Percentiles rank a stretch among this genome's conserved stretches.
These are phyloP conservation scores for Nomada ferruginata DNA, from an alignment of 2,888 invertebrate species.

Conservation along the genomic window DNA sequence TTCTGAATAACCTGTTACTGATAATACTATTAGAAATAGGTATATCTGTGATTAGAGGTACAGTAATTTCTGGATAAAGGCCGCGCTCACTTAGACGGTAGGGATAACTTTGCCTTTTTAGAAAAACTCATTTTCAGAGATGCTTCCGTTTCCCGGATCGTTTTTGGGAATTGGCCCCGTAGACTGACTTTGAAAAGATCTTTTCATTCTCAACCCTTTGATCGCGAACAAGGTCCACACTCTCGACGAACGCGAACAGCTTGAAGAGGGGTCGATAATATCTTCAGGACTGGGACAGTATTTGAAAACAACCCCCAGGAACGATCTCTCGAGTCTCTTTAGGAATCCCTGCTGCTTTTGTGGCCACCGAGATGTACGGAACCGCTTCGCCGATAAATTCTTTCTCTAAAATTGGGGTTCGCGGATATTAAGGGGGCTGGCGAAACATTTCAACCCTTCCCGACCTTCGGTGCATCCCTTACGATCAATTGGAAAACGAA, in stretches of 20 bases:
- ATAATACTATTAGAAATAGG: neutral
- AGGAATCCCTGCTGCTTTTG: conserved; percentile 41
- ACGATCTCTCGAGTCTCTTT: conserved; percentile 52
- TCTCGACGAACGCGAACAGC: conserved; percentile 62
- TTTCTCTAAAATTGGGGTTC: conserved; percentile 71
- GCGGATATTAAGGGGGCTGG: conserved; percentile 37
- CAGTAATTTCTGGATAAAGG: too few relatives aligned
- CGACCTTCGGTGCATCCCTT: conserved; percentile 17
- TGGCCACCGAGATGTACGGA: conserved; percentile 30
- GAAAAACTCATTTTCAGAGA: conserved; percentile 7
- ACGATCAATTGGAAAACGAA: conserved; percentile 30
- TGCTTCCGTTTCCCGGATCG: conserved; percentile 30
- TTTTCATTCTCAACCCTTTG: conserved; percentile 53
- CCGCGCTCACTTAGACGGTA: too few relatives aligned
- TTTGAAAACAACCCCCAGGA: conserved; percentile 66
- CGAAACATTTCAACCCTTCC: conserved; percentile 29
- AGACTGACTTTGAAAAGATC: conserved; percentile 42
- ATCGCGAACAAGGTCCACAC: conserved; percentile 42
- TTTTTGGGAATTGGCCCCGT: conserved; percentile 54
- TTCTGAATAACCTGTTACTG: neutral
- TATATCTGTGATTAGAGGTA: conserved; percentile 15
- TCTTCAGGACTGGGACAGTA: conserved; percentile 54
- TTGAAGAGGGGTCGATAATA: conserved; percentile 58
- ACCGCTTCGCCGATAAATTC: conserved; percentile 58
- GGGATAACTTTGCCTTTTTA: too few relatives aligned